Base-by-base conservation (phyloP, 1,140 invertebrate species). In the Dinoponera quadriceps region DNA sequence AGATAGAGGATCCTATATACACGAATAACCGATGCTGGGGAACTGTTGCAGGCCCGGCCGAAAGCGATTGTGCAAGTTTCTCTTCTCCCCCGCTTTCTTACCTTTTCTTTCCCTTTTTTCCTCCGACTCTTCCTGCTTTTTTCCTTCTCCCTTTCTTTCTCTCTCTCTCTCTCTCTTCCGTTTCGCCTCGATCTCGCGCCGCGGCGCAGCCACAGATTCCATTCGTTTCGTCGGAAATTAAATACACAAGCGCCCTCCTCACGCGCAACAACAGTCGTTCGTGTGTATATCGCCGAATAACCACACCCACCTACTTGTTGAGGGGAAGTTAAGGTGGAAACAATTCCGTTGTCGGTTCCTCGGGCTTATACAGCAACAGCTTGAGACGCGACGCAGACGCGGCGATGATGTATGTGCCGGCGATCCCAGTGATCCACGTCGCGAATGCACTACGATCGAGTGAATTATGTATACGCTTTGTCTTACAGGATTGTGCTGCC, bases 181-280 rank as follows among this genome's bases (percentile, higher is more conserved):
- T 9, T 66, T 62, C 7, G 38, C n/a, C 72, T 51, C 62, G 51
- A 57, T 51, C 54, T 65, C 73, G 25, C 62, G 25, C 44, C 44
- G 44, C 60, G 49, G 69, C 59, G 16, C 63, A 83, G 65, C 83
- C 44, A 60, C 65, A 86, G 89, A 91, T 91, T 85, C 85, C 86
- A 91, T 91, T 91, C 90, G 89, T 91, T 91, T 90, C 89, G 88
- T 88, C 89, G 92, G 90, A 93, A 93, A 93, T 93, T 93, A 93
- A 93, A 93, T 93, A 92, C 90, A 92, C 88, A 90, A 90, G 88
- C 85, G 16, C 71, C 75, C 66, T n/a, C n/a, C 66, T 60, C 74
- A 18, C 33, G 55, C 29, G 33, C 51, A 48, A 59, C 51, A 59
- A 29, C 20, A 73, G 65, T 80, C 59, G 55, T 18, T 18, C 51